Base-by-base conservation (phyloP, 2,888 invertebrate species). In the Mylabris sibirica region DNA sequence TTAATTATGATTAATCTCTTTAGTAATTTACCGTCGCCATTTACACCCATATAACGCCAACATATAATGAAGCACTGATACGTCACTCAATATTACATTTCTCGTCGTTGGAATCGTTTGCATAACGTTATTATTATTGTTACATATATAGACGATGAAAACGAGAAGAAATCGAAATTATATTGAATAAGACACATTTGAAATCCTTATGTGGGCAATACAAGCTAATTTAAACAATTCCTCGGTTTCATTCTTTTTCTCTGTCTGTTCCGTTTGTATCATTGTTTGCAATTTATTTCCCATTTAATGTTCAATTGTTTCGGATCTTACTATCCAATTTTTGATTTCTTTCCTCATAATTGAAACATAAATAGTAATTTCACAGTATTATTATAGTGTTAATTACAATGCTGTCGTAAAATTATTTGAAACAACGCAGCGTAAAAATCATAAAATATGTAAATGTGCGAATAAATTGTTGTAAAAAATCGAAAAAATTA, bases 1-100 rank as follows among this genome's bases (percentile, higher is more conserved):
- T 77, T 76, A 77, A 76, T 77, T 76, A 76, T 77, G 74, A 77
- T 77, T 76, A 76, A 77, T 76, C 74, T 74, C 71, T 65, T 57
- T 66, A 71, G 74, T 73, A 76, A 75, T 75, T 76, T 75, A 76
- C 72, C 44, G 44, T 75, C 75, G 74, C 74, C 75, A 75, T 76
- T 77, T 77, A 75, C 76, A 75, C 49, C 74, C 70, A 44, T 44
- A 68, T 67, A 75, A 75, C 73, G 67, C 70, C 69, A 73, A 73
- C 75, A 74, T 75, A 74, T 75, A 74, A 77, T 74, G 71, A 72
- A 74, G 71, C 64, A 72, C 74, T 72, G 72, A 72, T 74, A 74
- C 74, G 75, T 75, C 74, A 72, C 35, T 26, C 26, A 60, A 35
- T 60, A 30, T 60, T 17, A 38, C 9, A 14, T 8, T n/a, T 17